phyloP scores from a whole-genome alignment of 1,140 invertebrate genomes.

The Drosophila mayri region DNA sequence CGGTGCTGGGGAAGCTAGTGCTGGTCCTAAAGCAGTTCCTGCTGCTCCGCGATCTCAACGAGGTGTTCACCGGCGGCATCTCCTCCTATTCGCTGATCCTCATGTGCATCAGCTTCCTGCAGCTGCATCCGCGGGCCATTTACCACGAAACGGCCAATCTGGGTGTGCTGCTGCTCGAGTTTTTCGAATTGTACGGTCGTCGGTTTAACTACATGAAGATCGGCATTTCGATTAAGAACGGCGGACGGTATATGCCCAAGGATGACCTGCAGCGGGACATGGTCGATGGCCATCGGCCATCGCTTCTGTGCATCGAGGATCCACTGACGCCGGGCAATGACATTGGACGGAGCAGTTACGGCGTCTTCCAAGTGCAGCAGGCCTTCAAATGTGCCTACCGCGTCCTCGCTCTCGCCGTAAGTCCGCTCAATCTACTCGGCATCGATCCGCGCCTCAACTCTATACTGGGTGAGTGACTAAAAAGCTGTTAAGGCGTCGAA shows the following conservation, averaged over 20 bases:
- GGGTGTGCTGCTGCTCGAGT: conserved; percentile 97
- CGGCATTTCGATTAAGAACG: conserved; percentile 97
- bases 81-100: conserved; percentile 99
- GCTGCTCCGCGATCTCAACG: conserved; percentile 98
- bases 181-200: conserved; percentile 98
- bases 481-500: too few relatives aligned
- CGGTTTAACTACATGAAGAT: conserved; percentile 99
- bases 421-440: conserved; percentile 87
- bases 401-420: conserved; percentile 92
- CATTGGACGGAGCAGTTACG: conserved; percentile 98
- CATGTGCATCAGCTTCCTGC: conserved; percentile 99
- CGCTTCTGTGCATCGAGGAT: conserved; percentile 98
- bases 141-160: conserved; percentile 90
- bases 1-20: conserved; percentile 95
- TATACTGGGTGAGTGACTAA: conserved; percentile 63
- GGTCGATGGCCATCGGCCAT: conserved; percentile 96
- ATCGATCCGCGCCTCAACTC: conserved; percentile 86
- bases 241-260: conserved; percentile 97
- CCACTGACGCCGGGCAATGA: conserved; percentile 97
- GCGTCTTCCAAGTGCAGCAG: conserved; percentile 94
- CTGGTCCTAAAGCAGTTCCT: conserved; percentile 99
- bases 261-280: conserved; percentile 96
- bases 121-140: conserved; percentile 89
- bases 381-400: conserved; percentile 98
- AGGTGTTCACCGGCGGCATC: conserved; percentile 99